Evolutionary conservation across 2,113 vertebrate species (phyloP).

Genomic region (Pristiophorus japonicus): DNA sequence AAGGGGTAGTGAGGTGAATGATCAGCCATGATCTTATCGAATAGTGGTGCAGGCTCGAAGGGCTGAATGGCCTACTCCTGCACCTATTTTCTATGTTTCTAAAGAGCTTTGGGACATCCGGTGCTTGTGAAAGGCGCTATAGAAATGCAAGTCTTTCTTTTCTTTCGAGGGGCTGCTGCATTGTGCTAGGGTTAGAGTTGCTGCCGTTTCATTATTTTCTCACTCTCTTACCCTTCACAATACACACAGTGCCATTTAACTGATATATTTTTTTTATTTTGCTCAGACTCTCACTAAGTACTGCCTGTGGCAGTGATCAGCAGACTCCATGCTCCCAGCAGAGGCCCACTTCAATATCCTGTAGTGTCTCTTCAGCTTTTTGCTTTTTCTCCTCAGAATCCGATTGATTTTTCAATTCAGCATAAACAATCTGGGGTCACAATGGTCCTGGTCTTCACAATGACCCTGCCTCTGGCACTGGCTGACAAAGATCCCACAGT

Average conservation of each 20-base stretch:
- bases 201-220: background rate
- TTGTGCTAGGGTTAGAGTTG: no score
- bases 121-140: no score
- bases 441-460: background rate
- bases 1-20: no score
- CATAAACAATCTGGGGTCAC: constrained; percentile 3
- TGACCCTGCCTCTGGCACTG: constrained; percentile 17
- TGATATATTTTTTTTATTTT: background rate
- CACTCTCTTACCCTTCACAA: background rate
- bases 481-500: constrained; percentile 26
- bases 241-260: background rate
- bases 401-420: constrained; percentile 32
- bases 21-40: no score
- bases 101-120: no score
- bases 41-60: no score
- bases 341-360: constrained; percentile 8
- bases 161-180: no score
- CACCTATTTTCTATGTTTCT: no score
- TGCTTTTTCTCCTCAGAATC: constrained; percentile 14
- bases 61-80: no score
- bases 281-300: constrained; percentile 14
- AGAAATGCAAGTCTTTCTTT: no score
- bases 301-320: background rate
- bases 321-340: background rate
- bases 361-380: constrained; percentile 5